phyloP scores from a whole-genome alignment of 2,113 vertebrate species.

The Platycercus adscitus region DNA sequence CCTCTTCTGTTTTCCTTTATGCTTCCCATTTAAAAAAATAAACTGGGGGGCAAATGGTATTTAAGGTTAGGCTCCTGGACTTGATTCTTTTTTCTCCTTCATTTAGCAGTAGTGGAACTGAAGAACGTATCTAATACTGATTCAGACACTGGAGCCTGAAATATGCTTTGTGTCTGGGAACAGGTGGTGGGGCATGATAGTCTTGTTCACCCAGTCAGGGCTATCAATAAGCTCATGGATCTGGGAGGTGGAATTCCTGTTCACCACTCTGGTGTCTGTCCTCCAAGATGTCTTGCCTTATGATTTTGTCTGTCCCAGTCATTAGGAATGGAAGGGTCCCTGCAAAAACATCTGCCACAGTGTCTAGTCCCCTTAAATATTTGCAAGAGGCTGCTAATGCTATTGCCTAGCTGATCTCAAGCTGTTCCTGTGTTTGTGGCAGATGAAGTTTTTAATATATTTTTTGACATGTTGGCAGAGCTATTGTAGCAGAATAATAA shows the following conservation, averaged over 20 bases:
- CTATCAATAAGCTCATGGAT: not conserved
- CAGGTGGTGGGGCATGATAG: not conserved
- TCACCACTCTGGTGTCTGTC: not conserved
- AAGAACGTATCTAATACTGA: not conserved
- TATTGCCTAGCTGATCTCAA: not conserved
- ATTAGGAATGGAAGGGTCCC: not conserved
- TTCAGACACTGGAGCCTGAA: not conserved
- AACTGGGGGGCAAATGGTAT: not conserved
- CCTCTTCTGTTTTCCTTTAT: not conserved
- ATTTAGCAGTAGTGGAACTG: not conserved
- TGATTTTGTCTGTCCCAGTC: not conserved
- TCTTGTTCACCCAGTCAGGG: not conserved
- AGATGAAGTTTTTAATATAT: constrained; percentile 1
- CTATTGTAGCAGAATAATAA: constrained; percentile 32
- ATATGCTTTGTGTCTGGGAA: not conserved
- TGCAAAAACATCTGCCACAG: not conserved
- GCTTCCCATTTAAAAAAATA: not conserved
- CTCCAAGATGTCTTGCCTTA: not conserved
- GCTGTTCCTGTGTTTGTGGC: not conserved
- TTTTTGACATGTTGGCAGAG: not conserved
- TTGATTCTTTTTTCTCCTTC: not conserved
- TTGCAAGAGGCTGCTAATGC: not conserved
- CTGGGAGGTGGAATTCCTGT: not conserved
- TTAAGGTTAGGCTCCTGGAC: not conserved
- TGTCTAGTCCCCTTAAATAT: not conserved